Percentiles rank a stretch among this genome's conserved stretches.
phyloP scores from a whole-genome alignment of 2,113 vertebrate genomes.

The Stegostoma tigrinum region DNA sequence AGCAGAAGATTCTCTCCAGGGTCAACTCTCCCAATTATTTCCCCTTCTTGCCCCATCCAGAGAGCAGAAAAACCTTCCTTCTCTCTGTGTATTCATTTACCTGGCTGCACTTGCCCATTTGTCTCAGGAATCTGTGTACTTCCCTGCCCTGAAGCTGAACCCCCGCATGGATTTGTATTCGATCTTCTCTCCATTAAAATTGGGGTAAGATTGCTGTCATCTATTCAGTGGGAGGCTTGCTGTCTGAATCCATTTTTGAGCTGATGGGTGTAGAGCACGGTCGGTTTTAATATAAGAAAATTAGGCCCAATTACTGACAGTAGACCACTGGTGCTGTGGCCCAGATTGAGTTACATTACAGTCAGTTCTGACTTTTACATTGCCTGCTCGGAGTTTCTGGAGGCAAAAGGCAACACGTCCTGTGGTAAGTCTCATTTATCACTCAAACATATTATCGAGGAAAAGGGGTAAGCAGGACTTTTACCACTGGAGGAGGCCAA shows the following conservation, averaged over 20 bases:
- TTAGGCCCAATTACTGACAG: conserved; percentile 7
- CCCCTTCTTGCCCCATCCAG: too few relatives aligned
- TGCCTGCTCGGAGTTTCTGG: background rate
- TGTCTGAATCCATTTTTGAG: background rate
- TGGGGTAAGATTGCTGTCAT: conserved; percentile 16
- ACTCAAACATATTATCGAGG: too few relatives aligned
- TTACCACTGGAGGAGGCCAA: background rate
- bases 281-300: conserved; percentile 6
- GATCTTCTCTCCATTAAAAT: background rate
- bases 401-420: background rate
- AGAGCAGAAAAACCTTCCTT: too few relatives aligned
- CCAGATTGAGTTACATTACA: background rate
- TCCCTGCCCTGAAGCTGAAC: background rate
- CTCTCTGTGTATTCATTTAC: background rate
- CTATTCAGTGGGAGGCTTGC: conserved; percentile 24
- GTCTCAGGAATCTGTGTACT: background rate
- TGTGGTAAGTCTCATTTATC: background rate
- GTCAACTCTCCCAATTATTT: too few relatives aligned
- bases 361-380: background rate
- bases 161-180: background rate
- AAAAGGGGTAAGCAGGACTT: background rate
- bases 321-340: background rate
- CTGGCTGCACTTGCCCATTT: background rate
- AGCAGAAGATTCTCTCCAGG: too few relatives aligned
- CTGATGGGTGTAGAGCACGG: background rate